Percentiles rank a stretch among this genome's conserved stretches.
These are phyloP conservation scores for Halictus rubicundus DNA, from an alignment of 1,140 invertebrate species.

Conservation along the genomic window DNA sequence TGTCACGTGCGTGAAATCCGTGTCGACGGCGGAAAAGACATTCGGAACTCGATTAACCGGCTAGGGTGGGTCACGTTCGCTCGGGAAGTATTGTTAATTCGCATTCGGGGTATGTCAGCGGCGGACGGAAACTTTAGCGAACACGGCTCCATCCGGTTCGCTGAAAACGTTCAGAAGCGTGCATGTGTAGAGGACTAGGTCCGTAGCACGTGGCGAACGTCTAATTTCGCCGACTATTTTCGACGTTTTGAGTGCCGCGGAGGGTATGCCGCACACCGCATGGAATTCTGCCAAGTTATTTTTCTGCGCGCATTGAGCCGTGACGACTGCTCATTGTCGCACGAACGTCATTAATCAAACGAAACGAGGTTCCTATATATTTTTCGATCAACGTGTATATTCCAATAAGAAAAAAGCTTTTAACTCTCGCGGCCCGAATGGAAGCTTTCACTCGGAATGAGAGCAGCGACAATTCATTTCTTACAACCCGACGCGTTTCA, in stretches of 20 bases:
- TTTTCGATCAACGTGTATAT: no score
- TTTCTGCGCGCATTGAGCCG: slow-evolving; percentile 13
- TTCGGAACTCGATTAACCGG: slow-evolving; percentile 9
- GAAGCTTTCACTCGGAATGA: slow-evolving; percentile 19
- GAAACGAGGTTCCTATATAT: no score
- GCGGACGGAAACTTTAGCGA: not conserved
- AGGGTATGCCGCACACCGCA: slow-evolving; percentile 5
- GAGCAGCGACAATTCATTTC: slow-evolving; percentile 30
- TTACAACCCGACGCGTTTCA: slow-evolving; percentile 11
- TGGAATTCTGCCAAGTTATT: slow-evolving; percentile 35
- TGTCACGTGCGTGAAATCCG: not conserved
- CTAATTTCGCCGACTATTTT: slow-evolving; percentile 11
- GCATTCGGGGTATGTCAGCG: not conserved
- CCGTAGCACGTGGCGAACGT: slow-evolving; percentile 32
- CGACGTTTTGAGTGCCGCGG: not conserved
- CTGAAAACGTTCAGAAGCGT: not conserved
- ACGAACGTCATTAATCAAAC: slow-evolving; percentile 1
- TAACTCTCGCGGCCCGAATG: not conserved
- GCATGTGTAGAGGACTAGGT: slow-evolving; percentile 3
- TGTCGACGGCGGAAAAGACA: slow-evolving; percentile 1
- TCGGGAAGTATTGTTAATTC: slow-evolving; percentile 17
- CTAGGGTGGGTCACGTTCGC: not conserved
- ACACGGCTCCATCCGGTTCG: not conserved
- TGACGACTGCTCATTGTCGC: not conserved
- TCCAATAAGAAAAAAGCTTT: not conserved